These are phyloP conservation scores for Drosophila pseudoananassae DNA, from an alignment of 1,140 invertebrate genomes.

Conservation along the genomic window DNA sequence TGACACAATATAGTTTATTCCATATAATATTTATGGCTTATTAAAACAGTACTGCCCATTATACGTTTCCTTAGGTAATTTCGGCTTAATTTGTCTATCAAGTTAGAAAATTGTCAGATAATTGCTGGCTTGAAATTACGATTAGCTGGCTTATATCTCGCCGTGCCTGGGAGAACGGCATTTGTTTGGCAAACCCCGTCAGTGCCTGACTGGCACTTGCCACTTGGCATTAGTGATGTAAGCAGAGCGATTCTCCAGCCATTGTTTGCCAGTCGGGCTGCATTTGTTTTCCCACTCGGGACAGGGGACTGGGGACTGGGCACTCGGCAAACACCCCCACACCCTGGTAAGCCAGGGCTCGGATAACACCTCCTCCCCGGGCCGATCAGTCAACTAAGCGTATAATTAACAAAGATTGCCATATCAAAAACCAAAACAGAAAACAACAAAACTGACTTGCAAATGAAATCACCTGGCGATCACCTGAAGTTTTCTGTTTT, in stretches of 20 bases:
- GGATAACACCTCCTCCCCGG: slow-evolving; percentile 17
- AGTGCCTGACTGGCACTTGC: background rate
- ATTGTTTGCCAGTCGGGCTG: slow-evolving; percentile 43
- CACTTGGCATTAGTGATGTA: slow-evolving; percentile 55
- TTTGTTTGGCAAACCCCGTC: slow-evolving; percentile 68
- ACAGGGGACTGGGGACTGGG: too few species aligned
- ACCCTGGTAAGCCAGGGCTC: background rate
- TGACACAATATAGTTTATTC: background rate
- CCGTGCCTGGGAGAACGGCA: slow-evolving; percentile 19
- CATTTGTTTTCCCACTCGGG: slow-evolving; percentile 50
- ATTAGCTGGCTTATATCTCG: background rate
- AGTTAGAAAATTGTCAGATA: background rate
- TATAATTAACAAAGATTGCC: slow-evolving; percentile 73
- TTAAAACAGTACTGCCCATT: background rate
- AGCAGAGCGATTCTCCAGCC: slow-evolving; percentile 38
- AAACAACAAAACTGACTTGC: slow-evolving; percentile 49
- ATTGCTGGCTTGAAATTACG: background rate
- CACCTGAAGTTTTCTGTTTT: slow-evolving; percentile 7
- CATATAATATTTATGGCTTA: background rate
- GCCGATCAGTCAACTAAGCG: slow-evolving; percentile 47
- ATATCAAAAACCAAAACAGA: slow-evolving; percentile 48
- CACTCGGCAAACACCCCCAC: slow-evolving; percentile 27
- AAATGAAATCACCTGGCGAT: slow-evolving; percentile 75
- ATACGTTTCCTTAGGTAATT: background rate
- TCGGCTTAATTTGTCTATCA: background rate